These are phyloP conservation scores for Zeuzera pyrina DNA, from an alignment of 2,888 invertebrate species.

Conservation along the genomic window DNA sequence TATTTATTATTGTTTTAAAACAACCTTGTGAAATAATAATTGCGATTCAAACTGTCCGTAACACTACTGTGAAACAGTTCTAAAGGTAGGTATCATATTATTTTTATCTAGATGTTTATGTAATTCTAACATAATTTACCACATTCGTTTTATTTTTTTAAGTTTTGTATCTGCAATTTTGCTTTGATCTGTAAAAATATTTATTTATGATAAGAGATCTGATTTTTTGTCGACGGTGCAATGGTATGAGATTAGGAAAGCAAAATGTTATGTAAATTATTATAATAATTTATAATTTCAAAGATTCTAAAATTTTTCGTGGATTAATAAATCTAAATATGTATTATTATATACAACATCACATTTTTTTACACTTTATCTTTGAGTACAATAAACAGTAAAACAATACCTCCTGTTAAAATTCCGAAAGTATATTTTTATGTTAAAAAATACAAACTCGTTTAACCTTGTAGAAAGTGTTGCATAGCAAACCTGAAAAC, in stretches of 20 bases:
- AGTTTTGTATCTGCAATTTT: constrained; percentile 65
- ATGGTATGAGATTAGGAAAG: constrained; percentile 15
- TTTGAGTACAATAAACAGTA: constrained; percentile 49
- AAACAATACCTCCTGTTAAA: constrained; percentile 58
- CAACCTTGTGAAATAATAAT: constrained; percentile 51
- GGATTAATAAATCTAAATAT: no score
- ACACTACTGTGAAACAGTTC: constrained; percentile 31
- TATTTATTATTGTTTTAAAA: constrained; percentile 23
- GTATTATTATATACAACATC: no score
- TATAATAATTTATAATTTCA: constrained; percentile 9
- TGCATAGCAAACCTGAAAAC: no score
- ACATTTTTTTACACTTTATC: constrained; percentile 16
- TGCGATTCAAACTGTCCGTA: constrained; percentile 43
- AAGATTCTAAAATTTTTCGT: no score
- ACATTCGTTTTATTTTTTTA: constrained; percentile 42
- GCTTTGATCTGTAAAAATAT: constrained; percentile 67
- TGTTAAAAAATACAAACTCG: constrained; percentile 33
- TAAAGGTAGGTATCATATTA: constrained; percentile 57
- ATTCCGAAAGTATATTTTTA: constrained; percentile 56
- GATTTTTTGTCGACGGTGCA: constrained; percentile 46
- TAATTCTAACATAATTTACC: constrained; percentile 57
- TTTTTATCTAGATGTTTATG: constrained; percentile 49
- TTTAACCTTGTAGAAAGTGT: no score
- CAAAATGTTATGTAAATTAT: not conserved
- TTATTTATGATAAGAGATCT: constrained; percentile 53